These are phyloP conservation scores for Polydrusus pterygomalis DNA, from an alignment of 2,888 invertebrate species.

Conservation along the genomic window DNA sequence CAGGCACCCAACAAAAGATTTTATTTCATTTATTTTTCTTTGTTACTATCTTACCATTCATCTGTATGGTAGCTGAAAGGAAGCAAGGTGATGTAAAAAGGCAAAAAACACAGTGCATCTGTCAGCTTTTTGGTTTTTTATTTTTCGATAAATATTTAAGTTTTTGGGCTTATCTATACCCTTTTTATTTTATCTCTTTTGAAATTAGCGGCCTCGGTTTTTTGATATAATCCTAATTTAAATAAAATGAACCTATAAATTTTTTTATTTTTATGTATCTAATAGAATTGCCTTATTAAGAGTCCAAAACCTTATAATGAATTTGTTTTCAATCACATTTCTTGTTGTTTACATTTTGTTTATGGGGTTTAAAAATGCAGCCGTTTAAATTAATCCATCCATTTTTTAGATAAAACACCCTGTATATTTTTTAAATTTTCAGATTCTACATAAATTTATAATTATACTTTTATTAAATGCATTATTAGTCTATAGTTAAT, in stretches of 20 bases:
- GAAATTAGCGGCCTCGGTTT: slow-evolving; percentile 7
- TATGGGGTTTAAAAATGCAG: no score
- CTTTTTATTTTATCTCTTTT: slow-evolving; percentile 28
- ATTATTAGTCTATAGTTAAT: no score
- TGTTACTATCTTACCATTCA: slow-evolving; percentile 48
- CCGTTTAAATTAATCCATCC: no score
- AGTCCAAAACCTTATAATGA: no score
- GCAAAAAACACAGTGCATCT: slow-evolving; percentile 42
- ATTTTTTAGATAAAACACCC: no score
- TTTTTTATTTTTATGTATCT: slow-evolving; percentile 6
- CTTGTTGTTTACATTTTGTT: no score
- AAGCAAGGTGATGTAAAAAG: slow-evolving; percentile 36
- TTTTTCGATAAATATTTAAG: slow-evolving; percentile 35
- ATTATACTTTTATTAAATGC: no score
- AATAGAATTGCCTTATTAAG: no score
- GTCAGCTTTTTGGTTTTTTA: slow-evolving; percentile 31
- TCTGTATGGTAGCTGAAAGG: slow-evolving; percentile 36
- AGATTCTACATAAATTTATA: no score
- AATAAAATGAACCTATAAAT: background rate
- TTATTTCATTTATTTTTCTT: slow-evolving; percentile 44
- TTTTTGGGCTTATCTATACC: slow-evolving; percentile 21
- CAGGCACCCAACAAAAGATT: slow-evolving; percentile 30
- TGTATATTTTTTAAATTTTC: no score
- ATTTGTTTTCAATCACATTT: no score
- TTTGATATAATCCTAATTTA: background rate